Percentiles rank a stretch among this genome's conserved stretches.
These are phyloP conservation scores for Nautilus pompilius DNA, from an alignment of 1,140 invertebrate species.

Conservation along the genomic window DNA sequence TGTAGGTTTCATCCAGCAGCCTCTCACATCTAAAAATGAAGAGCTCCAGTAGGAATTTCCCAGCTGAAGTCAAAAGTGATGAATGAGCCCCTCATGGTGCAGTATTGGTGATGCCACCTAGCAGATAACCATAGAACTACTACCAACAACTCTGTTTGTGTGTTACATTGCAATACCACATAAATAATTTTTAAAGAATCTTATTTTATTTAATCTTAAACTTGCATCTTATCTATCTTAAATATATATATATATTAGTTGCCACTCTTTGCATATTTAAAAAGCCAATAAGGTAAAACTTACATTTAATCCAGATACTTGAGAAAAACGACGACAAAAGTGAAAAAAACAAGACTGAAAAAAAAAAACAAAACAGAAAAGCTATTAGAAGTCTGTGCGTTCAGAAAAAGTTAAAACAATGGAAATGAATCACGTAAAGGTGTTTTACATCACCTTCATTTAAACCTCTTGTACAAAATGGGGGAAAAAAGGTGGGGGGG, in stretches of 20 bases:
- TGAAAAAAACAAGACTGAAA: neutral
- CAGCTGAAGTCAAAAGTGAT: neutral
- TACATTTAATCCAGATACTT: constrained; percentile 29
- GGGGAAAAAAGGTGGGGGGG: too few relatives aligned
- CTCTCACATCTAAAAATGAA: too few relatives aligned
- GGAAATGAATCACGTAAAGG: too few relatives aligned
- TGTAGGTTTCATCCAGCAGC: too few relatives aligned
- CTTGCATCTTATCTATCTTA: neutral
- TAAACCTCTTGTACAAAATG: too few relatives aligned
- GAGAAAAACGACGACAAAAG: constrained; percentile 12
- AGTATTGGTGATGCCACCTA: neutral
- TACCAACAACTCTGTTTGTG: neutral
- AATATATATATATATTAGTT: neutral
- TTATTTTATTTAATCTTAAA: too few relatives aligned
- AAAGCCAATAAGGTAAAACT: constrained; percentile 8
- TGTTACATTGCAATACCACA: neutral
- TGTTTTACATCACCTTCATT: too few relatives aligned
- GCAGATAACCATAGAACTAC: neutral
- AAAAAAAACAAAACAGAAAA: neutral
- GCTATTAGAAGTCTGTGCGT: too few relatives aligned
- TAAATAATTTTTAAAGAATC: too few relatives aligned
- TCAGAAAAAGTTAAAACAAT: too few relatives aligned
- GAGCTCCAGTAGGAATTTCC: too few relatives aligned
- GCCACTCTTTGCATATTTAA: neutral
- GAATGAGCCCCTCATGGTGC: neutral